phyloP scores from a whole-genome alignment of 2,113 vertebrate species.

The Eudyptes chrysolophus region DNA sequence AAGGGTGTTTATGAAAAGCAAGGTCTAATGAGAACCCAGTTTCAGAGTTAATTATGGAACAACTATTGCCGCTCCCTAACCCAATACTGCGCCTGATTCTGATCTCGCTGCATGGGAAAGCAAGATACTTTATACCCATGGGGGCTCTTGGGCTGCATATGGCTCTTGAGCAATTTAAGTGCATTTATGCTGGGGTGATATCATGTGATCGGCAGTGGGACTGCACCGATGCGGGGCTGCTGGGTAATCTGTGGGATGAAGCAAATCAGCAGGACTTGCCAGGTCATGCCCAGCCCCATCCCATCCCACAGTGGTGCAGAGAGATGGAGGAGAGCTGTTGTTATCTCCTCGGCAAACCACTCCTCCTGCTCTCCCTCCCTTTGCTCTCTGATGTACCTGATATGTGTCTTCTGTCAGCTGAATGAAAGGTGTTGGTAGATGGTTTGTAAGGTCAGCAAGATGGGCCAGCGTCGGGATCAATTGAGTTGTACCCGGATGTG shows the following conservation, averaged over 20 bases:
- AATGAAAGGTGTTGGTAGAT: constrained; percentile 51
- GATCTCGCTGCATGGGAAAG: constrained; percentile 51
- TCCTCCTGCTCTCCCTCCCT: constrained; percentile 65
- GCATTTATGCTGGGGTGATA: constrained; percentile 52
- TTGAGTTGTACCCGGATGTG: neutral
- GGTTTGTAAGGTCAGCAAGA: constrained; percentile 69
- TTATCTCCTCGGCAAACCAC: constrained; percentile 36
- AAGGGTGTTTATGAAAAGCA: constrained; percentile 64
- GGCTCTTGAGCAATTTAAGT: constrained; percentile 62
- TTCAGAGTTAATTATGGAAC: constrained; percentile 66
- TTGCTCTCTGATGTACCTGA: constrained; percentile 60
- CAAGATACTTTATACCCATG: constrained; percentile 59
- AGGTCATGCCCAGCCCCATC: constrained; percentile 61
- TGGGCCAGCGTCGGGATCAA: constrained; percentile 33
- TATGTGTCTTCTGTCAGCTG: constrained; percentile 9
- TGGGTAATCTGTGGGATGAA: constrained; percentile 70
- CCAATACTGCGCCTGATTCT: constrained; percentile 11
- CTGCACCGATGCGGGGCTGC: constrained; percentile 18
- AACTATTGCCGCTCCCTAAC: constrained; percentile 57
- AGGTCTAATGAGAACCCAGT: constrained; percentile 50
- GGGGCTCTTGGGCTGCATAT: constrained; percentile 49
- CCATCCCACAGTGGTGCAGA: constrained; percentile 43
- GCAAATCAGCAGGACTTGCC: constrained; percentile 65
- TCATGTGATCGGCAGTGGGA: constrained; percentile 50
- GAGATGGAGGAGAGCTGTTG: constrained; percentile 45